Evolutionary conservation across 2,113 vertebrate species (phyloP), one percentile per base, ranked within the genome.

Genomic region (Oreochromis niloticus): DNA sequence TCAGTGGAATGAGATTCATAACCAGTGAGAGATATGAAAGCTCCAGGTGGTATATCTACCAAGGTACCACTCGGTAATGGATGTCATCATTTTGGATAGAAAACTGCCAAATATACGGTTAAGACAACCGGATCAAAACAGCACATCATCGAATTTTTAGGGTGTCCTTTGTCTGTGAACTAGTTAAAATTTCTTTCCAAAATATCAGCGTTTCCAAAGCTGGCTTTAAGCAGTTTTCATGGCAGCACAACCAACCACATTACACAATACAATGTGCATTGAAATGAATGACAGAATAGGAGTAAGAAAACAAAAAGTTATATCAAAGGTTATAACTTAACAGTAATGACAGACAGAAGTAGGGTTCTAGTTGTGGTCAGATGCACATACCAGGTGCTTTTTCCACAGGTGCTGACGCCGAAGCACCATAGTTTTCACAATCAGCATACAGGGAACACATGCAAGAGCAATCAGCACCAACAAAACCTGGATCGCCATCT

Each of bases 381-480:
- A 83, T 27, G 22, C 71, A 97, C 98, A 96, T 97, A 99, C 99
- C 98, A 98, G 94, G 89, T 98, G 97, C 88, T 96, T 98, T 93
- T 97, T 98, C 96, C 97, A 97, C 56, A 99, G 93, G 90, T 99
- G 97, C 85, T 99, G 98, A 63, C 95, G 97, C 61, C 98, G 98
- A 88, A 99, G 98, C 92, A 99, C 94, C 94, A 99, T 89, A 14
- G 99, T 98, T 94, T 99, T 99, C 91, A 98, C 97, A 48, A 99
- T 91, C 92, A 99, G 97, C 98, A 99, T 99, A 96, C 98, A 99
- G 0, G 98, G 99, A 48, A 99, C 97, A 87, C 98, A 99, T 46
- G 98, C 96, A 55, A 99, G 92, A 0, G 99, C 99, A 30, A 99
- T 97, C 83, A 99, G 97, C 85, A 99, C 98, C 5, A 99, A 96